Evolutionary conservation across 2,113 vertebrate genomes (phyloP).

Genomic region (Ginglymostoma cirratum): DNA sequence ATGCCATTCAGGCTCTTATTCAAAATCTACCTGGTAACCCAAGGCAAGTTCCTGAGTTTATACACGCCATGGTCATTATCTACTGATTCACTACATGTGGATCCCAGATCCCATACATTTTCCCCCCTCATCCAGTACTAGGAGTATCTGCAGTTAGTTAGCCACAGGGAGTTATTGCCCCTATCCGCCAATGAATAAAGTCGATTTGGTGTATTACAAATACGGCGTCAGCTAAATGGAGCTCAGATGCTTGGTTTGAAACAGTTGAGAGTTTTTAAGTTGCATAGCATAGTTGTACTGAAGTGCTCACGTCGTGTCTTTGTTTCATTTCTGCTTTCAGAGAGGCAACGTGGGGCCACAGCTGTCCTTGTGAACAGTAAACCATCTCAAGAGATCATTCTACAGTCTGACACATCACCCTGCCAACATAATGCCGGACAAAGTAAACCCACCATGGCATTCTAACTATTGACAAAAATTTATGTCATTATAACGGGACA

Average conservation of each 20-base stretch:
- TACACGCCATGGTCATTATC: too few species aligned
- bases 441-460: background rate
- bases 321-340: background rate
- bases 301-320: background rate
- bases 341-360: background rate
- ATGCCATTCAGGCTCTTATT: background rate
- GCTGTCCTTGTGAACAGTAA: background rate
- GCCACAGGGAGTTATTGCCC: too few species aligned
- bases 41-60: background rate
- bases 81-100: too few species aligned
- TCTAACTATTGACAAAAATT: background rate
- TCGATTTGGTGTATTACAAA: background rate
- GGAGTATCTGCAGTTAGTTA: too few species aligned
- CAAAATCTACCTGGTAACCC: background rate
- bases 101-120: too few species aligned
- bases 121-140: too few species aligned
- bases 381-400: background rate
- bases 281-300: background rate
- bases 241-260: background rate
- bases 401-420: background rate
- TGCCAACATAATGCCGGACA: background rate
- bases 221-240: background rate
- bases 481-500: background rate
- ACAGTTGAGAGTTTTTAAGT: background rate
- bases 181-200: too few species aligned